Conservation (phyloP, 2,113 vertebrate species). For the Hemicordylus capensis region DNA sequence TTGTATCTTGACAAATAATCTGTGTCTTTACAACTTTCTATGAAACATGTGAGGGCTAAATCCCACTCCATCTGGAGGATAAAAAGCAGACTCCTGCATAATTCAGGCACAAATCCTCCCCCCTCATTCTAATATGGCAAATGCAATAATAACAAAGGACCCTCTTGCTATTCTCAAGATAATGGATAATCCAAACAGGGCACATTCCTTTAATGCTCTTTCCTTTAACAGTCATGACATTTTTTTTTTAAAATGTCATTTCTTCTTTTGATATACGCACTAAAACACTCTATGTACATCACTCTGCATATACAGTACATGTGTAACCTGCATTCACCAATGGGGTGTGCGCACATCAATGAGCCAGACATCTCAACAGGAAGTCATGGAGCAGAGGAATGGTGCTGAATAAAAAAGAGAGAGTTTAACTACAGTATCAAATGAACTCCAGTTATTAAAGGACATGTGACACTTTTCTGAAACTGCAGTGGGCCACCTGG, state of each 20-base stretch:
- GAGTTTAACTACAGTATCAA: not conserved
- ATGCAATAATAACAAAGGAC: not conserved
- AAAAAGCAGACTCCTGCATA: not conserved
- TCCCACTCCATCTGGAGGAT: constrained; percentile 12
- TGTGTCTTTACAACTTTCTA: constrained; percentile 1
- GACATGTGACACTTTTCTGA: not conserved
- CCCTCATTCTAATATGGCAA: no score
- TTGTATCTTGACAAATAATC: not conserved
- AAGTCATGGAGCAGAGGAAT: not conserved
- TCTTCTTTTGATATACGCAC: not conserved
- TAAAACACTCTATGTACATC: not conserved
- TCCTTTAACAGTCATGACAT: not conserved
- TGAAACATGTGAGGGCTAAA: constrained; percentile 7
- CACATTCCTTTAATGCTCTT: not conserved
- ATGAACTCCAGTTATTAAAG: not conserved
- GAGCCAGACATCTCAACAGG: not conserved
- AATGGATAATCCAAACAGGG: not conserved
- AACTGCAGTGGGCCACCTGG: not conserved
- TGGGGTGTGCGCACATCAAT: not conserved
- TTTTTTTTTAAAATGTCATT: not conserved
- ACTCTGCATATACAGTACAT: not conserved
- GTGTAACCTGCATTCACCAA: not conserved
- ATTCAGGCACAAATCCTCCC: not conserved
- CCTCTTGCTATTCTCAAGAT: not conserved
- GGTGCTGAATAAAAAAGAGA: not conserved